phyloP scores from a whole-genome alignment of 2,888 invertebrate species.

The Drosophila birchii region DNA sequence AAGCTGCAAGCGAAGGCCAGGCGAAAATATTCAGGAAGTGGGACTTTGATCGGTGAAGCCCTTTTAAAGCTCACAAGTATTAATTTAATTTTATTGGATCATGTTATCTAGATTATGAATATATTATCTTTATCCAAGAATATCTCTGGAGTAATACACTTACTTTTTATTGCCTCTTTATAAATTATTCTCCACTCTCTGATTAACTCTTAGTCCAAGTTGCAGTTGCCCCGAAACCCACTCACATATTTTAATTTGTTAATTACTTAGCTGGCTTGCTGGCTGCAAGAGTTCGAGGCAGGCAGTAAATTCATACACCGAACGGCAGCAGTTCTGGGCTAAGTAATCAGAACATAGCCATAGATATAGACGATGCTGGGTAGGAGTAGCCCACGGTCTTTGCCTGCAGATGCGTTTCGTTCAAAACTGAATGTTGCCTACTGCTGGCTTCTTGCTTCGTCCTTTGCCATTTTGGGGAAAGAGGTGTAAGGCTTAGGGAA shows the following conservation, averaged over 20 bases:
- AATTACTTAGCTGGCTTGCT: conserved; percentile 72
- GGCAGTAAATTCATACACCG: conserved; percentile 67
- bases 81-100: background rate
- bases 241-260: conserved; percentile 77
- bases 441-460: background rate
- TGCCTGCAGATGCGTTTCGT: conserved; percentile 24
- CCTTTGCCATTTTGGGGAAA: conserved; percentile 3
- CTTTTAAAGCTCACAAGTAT: background rate
- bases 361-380: conserved; percentile 11
- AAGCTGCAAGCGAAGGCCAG: background rate
- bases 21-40: conserved; percentile 2
- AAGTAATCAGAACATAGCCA: conserved; percentile 71
- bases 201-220: background rate
- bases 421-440: conserved; percentile 37
- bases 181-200: background rate
- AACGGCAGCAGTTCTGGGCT: conserved; percentile 52
- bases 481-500: background rate
- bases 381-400: background rate
- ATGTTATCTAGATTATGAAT: background rate
- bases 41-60: background rate
- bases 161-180: background rate
- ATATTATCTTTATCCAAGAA: background rate
- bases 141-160: background rate
- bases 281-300: conserved; percentile 38
- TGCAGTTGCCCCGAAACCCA: background rate